Percentiles rank a stretch among this genome's conserved stretches.
Evolutionary conservation across 2,113 vertebrate species (phyloP).

Genomic region (Epinephelus lanceolatus): DNA sequence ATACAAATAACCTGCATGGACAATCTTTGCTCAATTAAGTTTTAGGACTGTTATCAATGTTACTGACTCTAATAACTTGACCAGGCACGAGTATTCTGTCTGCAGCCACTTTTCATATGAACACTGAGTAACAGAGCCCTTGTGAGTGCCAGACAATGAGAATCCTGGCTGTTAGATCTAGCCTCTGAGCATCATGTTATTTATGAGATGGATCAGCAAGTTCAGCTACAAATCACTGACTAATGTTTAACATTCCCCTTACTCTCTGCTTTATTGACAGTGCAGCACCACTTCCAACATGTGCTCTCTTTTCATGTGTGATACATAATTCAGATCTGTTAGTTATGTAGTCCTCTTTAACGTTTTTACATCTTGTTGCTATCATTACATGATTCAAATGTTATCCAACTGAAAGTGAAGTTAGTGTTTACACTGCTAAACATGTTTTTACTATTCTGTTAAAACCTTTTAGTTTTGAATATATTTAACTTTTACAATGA

Average conservation of each 20-base stretch:
- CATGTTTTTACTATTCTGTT: not conserved
- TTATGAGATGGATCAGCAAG: constrained; percentile 45
- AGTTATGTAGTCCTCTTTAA: not conserved
- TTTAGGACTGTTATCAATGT: not conserved
- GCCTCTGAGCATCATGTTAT: constrained; percentile 32
- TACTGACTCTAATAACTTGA: not conserved
- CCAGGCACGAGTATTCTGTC: not conserved
- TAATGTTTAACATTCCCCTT: constrained; percentile 33
- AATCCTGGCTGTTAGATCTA: not conserved
- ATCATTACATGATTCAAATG: not conserved
- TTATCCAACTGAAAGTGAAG: not conserved
- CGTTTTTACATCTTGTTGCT: not conserved
- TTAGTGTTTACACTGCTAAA: not conserved
- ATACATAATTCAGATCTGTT: constrained; percentile 10
- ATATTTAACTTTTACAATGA: not conserved
- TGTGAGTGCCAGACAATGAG: constrained; percentile 1
- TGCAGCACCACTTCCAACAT: not conserved
- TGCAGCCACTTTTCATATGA: not conserved
- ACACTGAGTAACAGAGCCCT: not conserved
- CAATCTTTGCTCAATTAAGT: not conserved
- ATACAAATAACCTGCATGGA: not conserved
- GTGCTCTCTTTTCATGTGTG: constrained; percentile 14
- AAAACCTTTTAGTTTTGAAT: not conserved
- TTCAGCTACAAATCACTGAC: constrained; percentile 62
- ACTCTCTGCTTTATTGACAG: constrained; percentile 16